These are phyloP conservation scores for Argopecten irradians DNA, from an alignment of 1,140 invertebrate species.

Conservation along the genomic window DNA sequence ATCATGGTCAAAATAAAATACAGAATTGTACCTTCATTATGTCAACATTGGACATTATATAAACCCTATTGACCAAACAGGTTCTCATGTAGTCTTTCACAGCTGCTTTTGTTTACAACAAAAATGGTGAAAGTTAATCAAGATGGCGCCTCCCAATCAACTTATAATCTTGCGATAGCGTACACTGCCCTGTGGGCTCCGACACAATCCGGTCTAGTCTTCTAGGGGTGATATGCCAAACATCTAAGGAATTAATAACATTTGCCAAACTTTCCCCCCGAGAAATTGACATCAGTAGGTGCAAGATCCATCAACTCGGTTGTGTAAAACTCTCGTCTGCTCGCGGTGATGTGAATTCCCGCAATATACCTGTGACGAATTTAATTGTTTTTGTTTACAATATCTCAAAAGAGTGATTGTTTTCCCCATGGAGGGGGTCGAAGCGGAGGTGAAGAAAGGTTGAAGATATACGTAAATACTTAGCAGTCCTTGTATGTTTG, in stretches of 20 bases:
- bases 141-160: neutral
- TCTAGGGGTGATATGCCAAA: neutral
- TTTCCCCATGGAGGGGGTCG: neutral
- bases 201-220: neutral
- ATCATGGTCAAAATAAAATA: too few species aligned
- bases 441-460: neutral
- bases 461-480: neutral
- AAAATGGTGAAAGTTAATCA: neutral
- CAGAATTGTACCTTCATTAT: too few species aligned
- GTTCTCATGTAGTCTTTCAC: neutral
- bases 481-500: neutral
- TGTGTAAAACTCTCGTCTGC: neutral
- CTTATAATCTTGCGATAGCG: neutral
- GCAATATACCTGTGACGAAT: neutral
- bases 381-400: conserved; percentile 18
- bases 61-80: neutral
- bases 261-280: neutral
- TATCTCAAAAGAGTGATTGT: neutral
- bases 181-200: neutral
- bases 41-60: neutral
- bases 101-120: neutral
- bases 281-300: neutral
- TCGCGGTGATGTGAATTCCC: neutral
- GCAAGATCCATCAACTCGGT: neutral
- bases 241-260: conserved; percentile 12